phyloP scores from a whole-genome alignment of 1,140 invertebrate species.

The Zaprionus vittiger region DNA sequence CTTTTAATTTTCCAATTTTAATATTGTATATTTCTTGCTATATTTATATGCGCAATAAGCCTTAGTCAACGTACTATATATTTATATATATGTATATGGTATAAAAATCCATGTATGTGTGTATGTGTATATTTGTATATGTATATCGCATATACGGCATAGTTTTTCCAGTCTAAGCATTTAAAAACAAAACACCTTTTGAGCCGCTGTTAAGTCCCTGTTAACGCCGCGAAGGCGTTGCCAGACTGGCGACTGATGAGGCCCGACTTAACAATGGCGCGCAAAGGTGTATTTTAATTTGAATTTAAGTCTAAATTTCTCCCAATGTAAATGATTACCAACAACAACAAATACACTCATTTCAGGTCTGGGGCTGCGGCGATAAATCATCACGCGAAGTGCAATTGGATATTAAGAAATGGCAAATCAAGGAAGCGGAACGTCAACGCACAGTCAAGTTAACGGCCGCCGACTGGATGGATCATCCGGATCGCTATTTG shows the following conservation, averaged over 20 bases:
- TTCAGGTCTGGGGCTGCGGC: constrained; percentile 94
- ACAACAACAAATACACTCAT: constrained; percentile 67
- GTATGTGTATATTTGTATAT: constrained; percentile 38
- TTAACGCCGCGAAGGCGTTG: neutral
- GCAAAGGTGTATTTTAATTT: constrained; percentile 42
- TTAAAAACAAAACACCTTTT: constrained; percentile 56
- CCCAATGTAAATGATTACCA: constrained; percentile 58
- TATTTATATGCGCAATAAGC: constrained; percentile 71
- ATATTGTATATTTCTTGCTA: constrained; percentile 63
- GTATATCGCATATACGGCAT: constrained; percentile 48
- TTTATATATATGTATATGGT: constrained; percentile 58
- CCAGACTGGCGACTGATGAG: neutral
- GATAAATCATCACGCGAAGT: constrained; percentile 89
- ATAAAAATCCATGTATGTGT: constrained; percentile 68
- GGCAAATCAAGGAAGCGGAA: constrained; percentile 95
- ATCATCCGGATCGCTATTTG: constrained; percentile 94
- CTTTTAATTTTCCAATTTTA: constrained; percentile 3
- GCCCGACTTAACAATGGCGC: constrained; percentile 6
- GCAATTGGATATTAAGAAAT: constrained; percentile 95
- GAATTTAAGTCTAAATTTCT: constrained; percentile 73
- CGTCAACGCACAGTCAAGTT: constrained; percentile 92
- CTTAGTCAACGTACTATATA: constrained; percentile 72
- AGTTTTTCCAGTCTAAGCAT: constrained; percentile 65
- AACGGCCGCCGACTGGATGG: constrained; percentile 93
- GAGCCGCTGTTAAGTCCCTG: constrained; percentile 12